phyloP scores from a whole-genome alignment of 2,113 vertebrate genomes.

The Ornithorhynchus anatinus region DNA sequence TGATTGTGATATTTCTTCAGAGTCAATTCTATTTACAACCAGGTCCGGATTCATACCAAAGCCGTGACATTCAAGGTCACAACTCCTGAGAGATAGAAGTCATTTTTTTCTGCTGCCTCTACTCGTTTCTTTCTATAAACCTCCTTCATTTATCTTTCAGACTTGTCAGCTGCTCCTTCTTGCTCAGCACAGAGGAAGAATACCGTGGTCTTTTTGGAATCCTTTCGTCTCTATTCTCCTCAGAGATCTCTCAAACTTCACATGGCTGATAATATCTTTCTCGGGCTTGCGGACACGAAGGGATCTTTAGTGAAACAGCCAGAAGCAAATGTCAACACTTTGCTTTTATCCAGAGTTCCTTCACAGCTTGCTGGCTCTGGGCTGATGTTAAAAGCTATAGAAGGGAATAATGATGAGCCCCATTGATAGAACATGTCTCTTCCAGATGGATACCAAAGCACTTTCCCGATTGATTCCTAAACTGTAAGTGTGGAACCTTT shows the following conservation, averaged over 20 bases:
- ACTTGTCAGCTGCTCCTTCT: constrained; percentile 42
- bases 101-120: constrained; percentile 29
- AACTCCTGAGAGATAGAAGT: constrained; percentile 10
- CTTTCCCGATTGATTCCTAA: constrained; percentile 7
- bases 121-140: constrained; percentile 26
- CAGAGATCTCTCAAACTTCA: constrained; percentile 66
- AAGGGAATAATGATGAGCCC: constrained; percentile 53
- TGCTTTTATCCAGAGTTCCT: constrained; percentile 71
- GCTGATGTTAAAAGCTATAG: constrained; percentile 51
- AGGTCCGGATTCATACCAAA: constrained; percentile 7
- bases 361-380: constrained; percentile 65
- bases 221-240: constrained; percentile 54
- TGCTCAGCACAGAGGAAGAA: constrained; percentile 20
- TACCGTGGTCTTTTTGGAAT: constrained; percentile 21
- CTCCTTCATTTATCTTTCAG: constrained; percentile 37
- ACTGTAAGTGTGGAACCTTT: background rate
- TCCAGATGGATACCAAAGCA: constrained; percentile 29
- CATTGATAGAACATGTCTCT: constrained; percentile 58
- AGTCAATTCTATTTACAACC: constrained; percentile 8
- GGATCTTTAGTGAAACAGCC: constrained; percentile 71
- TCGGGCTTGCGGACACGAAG: constrained; percentile 66
- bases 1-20: background rate
- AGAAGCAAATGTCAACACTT: constrained; percentile 72
- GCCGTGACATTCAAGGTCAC: constrained; percentile 23
- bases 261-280: constrained; percentile 57